Conservation (phyloP, 2,888 invertebrate species). For the Chrysopilus asiliformis region DNA sequence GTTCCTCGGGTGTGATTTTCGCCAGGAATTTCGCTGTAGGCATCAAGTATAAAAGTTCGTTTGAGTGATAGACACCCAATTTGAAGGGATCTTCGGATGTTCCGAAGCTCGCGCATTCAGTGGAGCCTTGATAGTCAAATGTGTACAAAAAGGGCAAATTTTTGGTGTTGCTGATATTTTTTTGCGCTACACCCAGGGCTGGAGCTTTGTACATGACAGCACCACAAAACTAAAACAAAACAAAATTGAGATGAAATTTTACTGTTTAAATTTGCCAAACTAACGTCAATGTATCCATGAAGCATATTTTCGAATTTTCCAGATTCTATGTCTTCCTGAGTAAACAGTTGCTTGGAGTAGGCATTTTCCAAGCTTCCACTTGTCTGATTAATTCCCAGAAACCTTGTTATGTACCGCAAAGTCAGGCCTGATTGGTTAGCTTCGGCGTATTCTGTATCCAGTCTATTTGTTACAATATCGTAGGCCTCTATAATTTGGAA, state of each 20-base stretch:
- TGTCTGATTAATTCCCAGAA: background rate
- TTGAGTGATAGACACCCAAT: constrained; percentile 38
- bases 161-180: constrained; percentile 21
- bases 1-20: constrained; percentile 20
- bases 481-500: background rate
- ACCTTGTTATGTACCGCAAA: too few relatives aligned
- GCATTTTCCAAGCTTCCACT: too few relatives aligned
- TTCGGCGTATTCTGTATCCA: background rate
- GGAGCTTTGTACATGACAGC: constrained; percentile 29
- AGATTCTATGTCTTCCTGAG: background rate
- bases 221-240: constrained; percentile 21
- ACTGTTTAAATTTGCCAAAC: too few relatives aligned
- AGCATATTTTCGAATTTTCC: background rate
- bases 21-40: constrained; percentile 17
- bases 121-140: constrained; percentile 37
- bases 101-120: background rate
- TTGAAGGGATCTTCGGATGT: background rate
- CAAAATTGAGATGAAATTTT: too few relatives aligned
- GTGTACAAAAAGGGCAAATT: constrained; percentile 37
- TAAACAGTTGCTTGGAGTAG: too few relatives aligned
- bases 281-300: background rate
- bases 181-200: constrained; percentile 24
- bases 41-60: constrained; percentile 39
- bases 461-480: background rate
- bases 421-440: too few relatives aligned